phyloP scores from a whole-genome alignment of 2,113 vertebrate species.

The Ophiodon elongatus region DNA sequence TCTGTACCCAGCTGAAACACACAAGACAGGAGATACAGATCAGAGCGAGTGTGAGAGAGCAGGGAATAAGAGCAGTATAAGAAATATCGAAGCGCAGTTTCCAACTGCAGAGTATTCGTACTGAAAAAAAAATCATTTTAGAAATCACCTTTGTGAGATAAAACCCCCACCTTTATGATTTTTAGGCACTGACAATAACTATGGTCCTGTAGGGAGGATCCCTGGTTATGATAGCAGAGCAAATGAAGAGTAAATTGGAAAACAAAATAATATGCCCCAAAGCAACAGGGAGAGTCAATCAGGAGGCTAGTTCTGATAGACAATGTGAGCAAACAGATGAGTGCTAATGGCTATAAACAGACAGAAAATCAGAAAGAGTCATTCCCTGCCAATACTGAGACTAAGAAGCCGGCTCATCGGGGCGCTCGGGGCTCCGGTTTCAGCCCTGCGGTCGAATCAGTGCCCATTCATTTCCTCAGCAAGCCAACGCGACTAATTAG shows the following conservation, averaged over 20 bases:
- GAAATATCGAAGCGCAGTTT: not conserved
- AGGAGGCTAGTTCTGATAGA: conserved; percentile 32
- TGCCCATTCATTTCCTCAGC: conserved; percentile 73
- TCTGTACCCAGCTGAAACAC: conserved; percentile 92
- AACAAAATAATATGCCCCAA: conserved; percentile 15
- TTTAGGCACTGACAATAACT: not conserved
- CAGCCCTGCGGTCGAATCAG: conserved; percentile 56
- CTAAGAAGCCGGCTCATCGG: conserved; percentile 59
- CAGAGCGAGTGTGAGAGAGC: conserved; percentile 20
- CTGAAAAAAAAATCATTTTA: conserved; percentile 11
- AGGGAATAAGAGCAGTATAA: conserved; percentile 1
- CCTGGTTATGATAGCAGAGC: not conserved
- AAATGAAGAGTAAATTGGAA: conserved; percentile 24
- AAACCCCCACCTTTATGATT: not conserved
- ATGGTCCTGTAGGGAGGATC: not conserved
- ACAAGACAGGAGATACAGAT: conserved; percentile 54
- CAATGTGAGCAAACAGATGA: conserved; percentile 48
- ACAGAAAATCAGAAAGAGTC: conserved; percentile 46
- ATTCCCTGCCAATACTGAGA: conserved; percentile 61
- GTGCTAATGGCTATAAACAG: conserved; percentile 51
- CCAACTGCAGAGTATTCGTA: not conserved
- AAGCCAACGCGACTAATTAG: conserved; percentile 74
- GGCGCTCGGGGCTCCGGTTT: conserved; percentile 40
- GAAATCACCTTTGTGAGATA: not conserved
- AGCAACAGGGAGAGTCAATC: conserved; percentile 34